These are phyloP conservation scores for Alfaro cultratus DNA, from an alignment of 2,797 vertebrate genomes.

Conservation along the genomic window DNA sequence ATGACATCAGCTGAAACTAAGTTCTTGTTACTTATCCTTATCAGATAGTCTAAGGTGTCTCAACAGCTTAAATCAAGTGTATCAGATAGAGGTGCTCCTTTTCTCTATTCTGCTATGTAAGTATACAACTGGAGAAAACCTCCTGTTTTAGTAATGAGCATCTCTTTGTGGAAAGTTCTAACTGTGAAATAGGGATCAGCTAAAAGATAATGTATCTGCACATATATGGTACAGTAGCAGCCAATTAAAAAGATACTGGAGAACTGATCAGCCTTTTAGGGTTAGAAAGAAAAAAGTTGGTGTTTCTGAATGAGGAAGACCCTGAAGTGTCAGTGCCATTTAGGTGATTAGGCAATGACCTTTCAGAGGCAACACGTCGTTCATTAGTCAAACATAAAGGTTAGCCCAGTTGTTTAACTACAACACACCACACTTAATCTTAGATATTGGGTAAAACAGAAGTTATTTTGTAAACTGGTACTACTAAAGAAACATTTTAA, in stretches of 20 bases:
- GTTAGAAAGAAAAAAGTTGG: background rate
- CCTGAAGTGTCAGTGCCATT: conserved; percentile 21
- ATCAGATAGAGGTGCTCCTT: conserved; percentile 52
- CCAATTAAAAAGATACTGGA: background rate
- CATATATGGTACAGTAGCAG: background rate
- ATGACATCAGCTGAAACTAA: conserved; percentile 28
- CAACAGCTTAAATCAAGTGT: conserved; percentile 48
- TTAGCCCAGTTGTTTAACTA: conserved; percentile 14
- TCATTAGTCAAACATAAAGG: conserved; percentile 44
- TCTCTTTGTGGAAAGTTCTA: conserved; percentile 22
- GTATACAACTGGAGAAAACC: background rate
- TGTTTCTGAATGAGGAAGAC: conserved; percentile 9
- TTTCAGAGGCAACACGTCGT: conserved; percentile 44
- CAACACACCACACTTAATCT: background rate
- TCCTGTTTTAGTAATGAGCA: conserved; percentile 55
- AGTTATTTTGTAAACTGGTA: background rate
- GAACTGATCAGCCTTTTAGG: conserved; percentile 2
- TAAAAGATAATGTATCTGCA: background rate
- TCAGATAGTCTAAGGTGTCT: conserved; percentile 47
- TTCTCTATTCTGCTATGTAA: conserved; percentile 18
- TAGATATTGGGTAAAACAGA: background rate
- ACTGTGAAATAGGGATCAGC: conserved; percentile 23
- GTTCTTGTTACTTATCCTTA: conserved; percentile 31
- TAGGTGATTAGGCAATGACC: conserved; percentile 43
- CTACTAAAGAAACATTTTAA: background rate